phyloP scores from a whole-genome alignment of 1,140 invertebrate genomes.

The Dermatophagoides farinae region DNA sequence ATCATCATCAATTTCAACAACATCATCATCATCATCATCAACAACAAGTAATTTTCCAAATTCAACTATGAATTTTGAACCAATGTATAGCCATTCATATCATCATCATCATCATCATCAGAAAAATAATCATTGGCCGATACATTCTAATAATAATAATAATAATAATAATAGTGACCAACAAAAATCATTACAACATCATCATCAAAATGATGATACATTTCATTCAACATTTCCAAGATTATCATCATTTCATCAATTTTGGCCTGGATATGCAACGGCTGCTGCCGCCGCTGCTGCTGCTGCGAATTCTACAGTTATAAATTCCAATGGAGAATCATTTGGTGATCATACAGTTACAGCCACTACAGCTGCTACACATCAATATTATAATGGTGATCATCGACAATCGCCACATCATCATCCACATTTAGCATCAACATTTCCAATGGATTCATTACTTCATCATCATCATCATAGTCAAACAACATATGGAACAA shows the following conservation, averaged over 20 bases:
- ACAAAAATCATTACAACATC: too few species aligned
- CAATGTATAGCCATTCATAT: too few species aligned
- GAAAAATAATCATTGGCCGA: too few species aligned
- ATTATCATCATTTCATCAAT: neutral
- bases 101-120: too few species aligned
- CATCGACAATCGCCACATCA: neutral
- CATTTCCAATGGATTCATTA: constrained; percentile 3
- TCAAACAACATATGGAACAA: neutral
- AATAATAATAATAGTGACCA: too few species aligned
- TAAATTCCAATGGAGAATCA: too few species aligned
- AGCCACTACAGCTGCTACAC: neutral
- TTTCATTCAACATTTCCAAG: neutral
- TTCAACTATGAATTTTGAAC: neutral
- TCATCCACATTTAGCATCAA: neutral
- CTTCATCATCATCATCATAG: neutral
- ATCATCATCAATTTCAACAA: neutral
- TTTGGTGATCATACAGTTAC: too few species aligned
- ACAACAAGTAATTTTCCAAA: neutral
- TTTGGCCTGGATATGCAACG: constrained; percentile 4
- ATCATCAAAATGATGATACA: neutral
- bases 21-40: too few species aligned
- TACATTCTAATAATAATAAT: too few species aligned
- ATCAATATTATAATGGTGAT: neutral
- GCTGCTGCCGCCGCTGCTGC: too few species aligned
- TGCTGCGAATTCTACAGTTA: neutral